phyloP scores from a whole-genome alignment of 2,113 vertebrate genomes.

The Microtus pennsylvanicus region DNA sequence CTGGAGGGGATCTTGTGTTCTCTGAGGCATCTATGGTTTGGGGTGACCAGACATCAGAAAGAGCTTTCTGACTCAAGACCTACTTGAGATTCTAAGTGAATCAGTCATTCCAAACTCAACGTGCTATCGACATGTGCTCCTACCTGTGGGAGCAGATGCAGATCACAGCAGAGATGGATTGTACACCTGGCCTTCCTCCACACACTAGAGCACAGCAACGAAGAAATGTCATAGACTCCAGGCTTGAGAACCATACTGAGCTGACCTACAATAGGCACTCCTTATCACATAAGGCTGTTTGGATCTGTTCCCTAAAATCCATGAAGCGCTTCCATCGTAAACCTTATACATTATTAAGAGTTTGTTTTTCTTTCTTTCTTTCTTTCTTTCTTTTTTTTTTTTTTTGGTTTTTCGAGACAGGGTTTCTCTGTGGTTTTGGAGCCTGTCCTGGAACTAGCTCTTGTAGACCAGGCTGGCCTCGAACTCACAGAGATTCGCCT shows the following conservation, averaged over 20 bases:
- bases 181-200: background rate
- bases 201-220: background rate
- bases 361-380: slow-evolving; percentile 62
- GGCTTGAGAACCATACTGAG: slow-evolving; percentile 57
- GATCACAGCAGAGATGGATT: background rate
- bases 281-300: slow-evolving; percentile 67
- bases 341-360: slow-evolving; percentile 75
- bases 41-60: slow-evolving; percentile 4
- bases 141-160: background rate
- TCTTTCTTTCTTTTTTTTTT: no score
- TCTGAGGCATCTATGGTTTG: background rate
- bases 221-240: slow-evolving; percentile 51
- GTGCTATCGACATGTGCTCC: background rate
- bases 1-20: background rate
- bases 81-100: slow-evolving; percentile 45
- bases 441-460: no score
- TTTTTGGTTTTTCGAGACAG: no score
- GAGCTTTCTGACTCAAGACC: slow-evolving; percentile 44
- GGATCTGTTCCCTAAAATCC: slow-evolving; percentile 62
- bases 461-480: no score
- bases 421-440: no score
- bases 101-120: slow-evolving; percentile 31
- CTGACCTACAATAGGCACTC: slow-evolving; percentile 51
- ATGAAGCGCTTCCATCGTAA: slow-evolving; percentile 62
- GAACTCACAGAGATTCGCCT: no score